phyloP scores from a whole-genome alignment of 1,140 invertebrate species.

The Scylla paramamosain region DNA sequence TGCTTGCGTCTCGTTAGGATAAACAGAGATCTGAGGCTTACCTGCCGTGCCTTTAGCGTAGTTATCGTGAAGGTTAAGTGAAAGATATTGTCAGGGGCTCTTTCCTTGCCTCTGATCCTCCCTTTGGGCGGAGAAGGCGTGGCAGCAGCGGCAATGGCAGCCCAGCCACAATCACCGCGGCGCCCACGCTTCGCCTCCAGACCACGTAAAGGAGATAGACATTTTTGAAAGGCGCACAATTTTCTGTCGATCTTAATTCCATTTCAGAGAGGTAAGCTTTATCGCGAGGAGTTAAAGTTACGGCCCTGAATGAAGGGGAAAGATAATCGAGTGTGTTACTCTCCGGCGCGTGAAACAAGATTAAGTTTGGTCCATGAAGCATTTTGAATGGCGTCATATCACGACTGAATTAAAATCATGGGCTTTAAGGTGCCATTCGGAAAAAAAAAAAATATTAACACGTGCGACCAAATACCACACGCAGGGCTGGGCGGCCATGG shows the following conservation, averaged over 20 bases:
- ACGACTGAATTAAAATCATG: background rate
- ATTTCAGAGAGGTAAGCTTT: background rate
- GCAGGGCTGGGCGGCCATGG: background rate
- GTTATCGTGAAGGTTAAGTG: background rate
- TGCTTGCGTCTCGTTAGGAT: background rate
- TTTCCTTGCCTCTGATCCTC: background rate
- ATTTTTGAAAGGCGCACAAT: background rate
- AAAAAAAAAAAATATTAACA: background rate
- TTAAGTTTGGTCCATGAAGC: background rate
- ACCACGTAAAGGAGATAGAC: background rate
- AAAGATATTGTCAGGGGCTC: background rate
- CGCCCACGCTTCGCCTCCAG: conserved; percentile 3
- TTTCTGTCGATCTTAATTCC: background rate
- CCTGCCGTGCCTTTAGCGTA: background rate
- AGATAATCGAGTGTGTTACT: background rate
- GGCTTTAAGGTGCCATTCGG: background rate
- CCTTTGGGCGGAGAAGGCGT: background rate
- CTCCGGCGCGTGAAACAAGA: background rate
- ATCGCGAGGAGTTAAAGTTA: background rate
- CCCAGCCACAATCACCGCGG: background rate
- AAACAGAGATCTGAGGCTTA: background rate
- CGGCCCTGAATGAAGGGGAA: background rate
- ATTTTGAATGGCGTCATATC: background rate
- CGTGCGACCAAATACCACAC: background rate
- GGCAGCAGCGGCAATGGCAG: background rate